These are phyloP conservation scores for Pollachius pollachius DNA, from an alignment of 2,113 vertebrate genomes.

Conservation along the genomic window DNA sequence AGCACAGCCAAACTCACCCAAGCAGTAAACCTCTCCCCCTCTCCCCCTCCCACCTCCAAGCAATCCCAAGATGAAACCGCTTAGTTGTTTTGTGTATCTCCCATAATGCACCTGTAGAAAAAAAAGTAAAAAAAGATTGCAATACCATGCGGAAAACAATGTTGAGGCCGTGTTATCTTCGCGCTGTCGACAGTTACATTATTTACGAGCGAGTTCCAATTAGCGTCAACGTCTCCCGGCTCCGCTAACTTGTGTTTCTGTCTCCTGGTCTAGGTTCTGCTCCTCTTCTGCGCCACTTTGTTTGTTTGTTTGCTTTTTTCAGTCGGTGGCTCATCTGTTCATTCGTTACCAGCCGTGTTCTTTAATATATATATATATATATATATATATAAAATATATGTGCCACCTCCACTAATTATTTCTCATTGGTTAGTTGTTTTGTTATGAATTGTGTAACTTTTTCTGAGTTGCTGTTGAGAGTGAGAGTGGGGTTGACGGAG, in stretches of 20 bases:
- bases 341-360: background rate
- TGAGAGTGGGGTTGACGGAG: too few relatives aligned
- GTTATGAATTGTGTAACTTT: too few relatives aligned
- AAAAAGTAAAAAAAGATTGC: background rate
- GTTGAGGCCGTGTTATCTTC: constrained; percentile 8
- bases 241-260: background rate
- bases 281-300: too few relatives aligned
- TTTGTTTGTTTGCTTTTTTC: too few relatives aligned
- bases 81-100: constrained; percentile 9
- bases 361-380: too few relatives aligned
- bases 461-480: too few relatives aligned
- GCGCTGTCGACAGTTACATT: constrained; percentile 10
- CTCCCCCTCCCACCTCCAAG: background rate
- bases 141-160: background rate
- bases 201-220: constrained; percentile 37
- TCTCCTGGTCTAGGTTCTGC: too few relatives aligned
- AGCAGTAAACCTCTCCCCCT: background rate
- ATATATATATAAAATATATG: too few relatives aligned
- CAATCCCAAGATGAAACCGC: background rate
- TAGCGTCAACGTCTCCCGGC: constrained; percentile 31
- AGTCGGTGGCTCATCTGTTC: too few relatives aligned
- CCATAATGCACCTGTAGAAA: constrained; percentile 2
- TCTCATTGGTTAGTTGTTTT: too few relatives aligned
- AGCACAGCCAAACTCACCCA: too few relatives aligned
- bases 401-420: too few relatives aligned